phyloP scores from a whole-genome alignment of 2,797 vertebrate genomes.

The Sebastiscus tertius region DNA sequence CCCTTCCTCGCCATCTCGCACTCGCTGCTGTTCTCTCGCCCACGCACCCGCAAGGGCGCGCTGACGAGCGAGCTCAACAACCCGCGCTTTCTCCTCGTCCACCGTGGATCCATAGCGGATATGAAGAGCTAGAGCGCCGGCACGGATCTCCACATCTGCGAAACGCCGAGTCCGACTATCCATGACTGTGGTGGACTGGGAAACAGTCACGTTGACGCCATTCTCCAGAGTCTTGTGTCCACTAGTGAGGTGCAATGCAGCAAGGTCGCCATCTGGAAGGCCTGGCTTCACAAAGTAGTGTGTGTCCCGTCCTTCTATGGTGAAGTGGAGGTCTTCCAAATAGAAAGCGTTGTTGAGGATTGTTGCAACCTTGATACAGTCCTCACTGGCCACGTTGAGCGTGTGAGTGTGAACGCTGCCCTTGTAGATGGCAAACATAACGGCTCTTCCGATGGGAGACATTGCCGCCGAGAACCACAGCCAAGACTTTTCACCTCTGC shows the following conservation, averaged over 20 bases:
- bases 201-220: slow-evolving; percentile 95
- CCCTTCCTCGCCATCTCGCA: slow-evolving; percentile 95
- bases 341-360: slow-evolving; percentile 98
- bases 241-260: slow-evolving; percentile 92
- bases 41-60: slow-evolving; percentile 93
- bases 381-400: slow-evolving; percentile 96
- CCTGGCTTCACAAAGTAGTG: slow-evolving; percentile 98
- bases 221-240: slow-evolving; percentile 96
- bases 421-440: slow-evolving; percentile 96
- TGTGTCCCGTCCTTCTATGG: slow-evolving; percentile 93
- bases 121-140: slow-evolving; percentile 91
- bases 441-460: slow-evolving; percentile 95
- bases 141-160: slow-evolving; percentile 95
- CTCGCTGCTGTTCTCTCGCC: slow-evolving; percentile 94
- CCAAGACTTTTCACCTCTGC: slow-evolving; percentile 90
- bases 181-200: slow-evolving; percentile 96
- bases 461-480: slow-evolving; percentile 96
- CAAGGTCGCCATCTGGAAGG: slow-evolving; percentile 93
- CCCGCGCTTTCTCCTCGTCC: slow-evolving; percentile 95
- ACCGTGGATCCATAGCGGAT: slow-evolving; percentile 96
- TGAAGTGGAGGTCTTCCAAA: slow-evolving; percentile 97
- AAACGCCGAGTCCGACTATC: slow-evolving; percentile 97
- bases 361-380: slow-evolving; percentile 97
- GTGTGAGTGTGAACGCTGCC: slow-evolving; percentile 94
- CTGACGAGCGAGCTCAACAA: slow-evolving; percentile 94